Base-by-base conservation (phyloP, 1,140 invertebrate species). In the Pachypeltis micranthus region DNA sequence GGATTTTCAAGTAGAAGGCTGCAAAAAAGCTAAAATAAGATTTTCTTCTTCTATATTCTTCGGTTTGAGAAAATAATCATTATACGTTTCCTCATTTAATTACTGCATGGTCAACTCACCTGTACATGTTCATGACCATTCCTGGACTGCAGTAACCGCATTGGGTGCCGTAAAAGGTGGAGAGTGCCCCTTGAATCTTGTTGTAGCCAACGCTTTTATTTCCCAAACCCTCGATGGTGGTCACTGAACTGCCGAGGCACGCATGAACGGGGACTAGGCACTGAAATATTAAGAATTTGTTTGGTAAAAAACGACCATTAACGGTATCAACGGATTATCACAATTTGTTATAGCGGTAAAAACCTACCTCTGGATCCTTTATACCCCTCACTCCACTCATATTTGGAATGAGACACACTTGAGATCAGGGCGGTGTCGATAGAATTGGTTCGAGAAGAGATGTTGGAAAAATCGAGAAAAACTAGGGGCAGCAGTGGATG, bases 101-200 rank as follows among this genome's bases (percentile, higher is more conserved):
- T n/a, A n/a, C n/a, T n/a, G n/a, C n/a, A n/a, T n/a, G n/a, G n/a
- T n/a, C n/a, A 39, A 39, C 67, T 63, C 72, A 83, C 76, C 86
- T 87, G 71, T 87, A 84, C 81, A 91, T 84, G 66, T 85, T 87
- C 88, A 92, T 91, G 21, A 92, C 81, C 81, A 90, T 90, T 47
- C 87, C 90, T 12, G 88, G 82, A 0, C 85, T 84, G 66, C 89
- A 92, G 72, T 81, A 92, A 1, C 89, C 89, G 70, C 87, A 90
- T 72, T 90, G 87, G 1, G 85, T 85, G 3, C 86, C 87, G 73
- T 87, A 86, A 71, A 83, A 83, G 57, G 80, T 76, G 1, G 85
- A 85, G 54, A 90, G 69, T 7, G 80, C 72, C 31, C 79, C 80
- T 74, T 89, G 87, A 29, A 88, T 75, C 3, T 79, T 74, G 71